Conservation (phyloP, 1,140 invertebrate genomes). For the Euura lappo region DNA sequence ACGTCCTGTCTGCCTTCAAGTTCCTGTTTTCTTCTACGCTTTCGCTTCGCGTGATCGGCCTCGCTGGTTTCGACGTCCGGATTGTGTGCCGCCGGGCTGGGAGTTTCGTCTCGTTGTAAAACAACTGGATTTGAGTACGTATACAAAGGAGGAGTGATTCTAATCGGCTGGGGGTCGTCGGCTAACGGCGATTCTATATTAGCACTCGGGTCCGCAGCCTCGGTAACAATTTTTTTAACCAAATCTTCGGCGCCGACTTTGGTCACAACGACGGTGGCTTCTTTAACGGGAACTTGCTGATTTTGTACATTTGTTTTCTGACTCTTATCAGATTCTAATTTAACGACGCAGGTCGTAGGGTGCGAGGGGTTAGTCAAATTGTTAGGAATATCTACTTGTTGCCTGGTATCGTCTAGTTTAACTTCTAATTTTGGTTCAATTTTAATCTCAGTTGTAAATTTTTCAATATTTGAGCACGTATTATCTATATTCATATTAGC, state of each 20-base stretch:
- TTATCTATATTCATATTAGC: constrained; percentile 22
- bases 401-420: constrained; percentile 54
- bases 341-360: constrained; percentile 20
- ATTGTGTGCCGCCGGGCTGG: constrained; percentile 58
- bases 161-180: constrained; percentile 72
- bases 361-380: constrained; percentile 25
- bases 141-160: constrained; percentile 74
- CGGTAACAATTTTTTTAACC: constrained; percentile 45
- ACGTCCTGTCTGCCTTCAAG: constrained; percentile 58
- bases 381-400: constrained; percentile 32
- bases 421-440: constrained; percentile 41
- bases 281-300: constrained; percentile 37
- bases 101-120: constrained; percentile 61
- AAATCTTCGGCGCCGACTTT: constrained; percentile 45
- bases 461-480: constrained; percentile 32
- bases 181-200: constrained; percentile 56
- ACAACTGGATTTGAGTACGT: constrained; percentile 77
- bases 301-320: constrained; percentile 53
- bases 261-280: constrained; percentile 40
- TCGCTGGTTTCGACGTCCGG: constrained; percentile 49
- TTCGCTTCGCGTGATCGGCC: constrained; percentile 50
- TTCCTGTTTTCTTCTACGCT: constrained; percentile 58
- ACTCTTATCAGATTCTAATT: constrained; percentile 47
- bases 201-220: constrained; percentile 37
- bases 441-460: constrained; percentile 35